Evolutionary conservation across 1,140 invertebrate species (phyloP).

Genomic region (Aphis craccivora): DNA sequence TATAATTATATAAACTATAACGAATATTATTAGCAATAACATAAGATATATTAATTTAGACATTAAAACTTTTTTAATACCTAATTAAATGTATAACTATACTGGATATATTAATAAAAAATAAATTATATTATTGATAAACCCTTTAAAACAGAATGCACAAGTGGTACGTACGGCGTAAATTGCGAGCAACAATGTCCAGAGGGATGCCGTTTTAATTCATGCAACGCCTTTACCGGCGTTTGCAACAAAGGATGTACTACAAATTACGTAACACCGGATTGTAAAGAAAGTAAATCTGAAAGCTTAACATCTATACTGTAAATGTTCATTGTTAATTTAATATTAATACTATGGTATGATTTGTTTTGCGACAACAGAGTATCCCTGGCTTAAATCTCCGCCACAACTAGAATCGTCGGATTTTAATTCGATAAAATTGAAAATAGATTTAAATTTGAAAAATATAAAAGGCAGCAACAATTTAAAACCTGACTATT

Average conservation of each 20-base stretch:
- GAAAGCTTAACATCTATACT: neutral
- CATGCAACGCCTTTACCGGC: neutral
- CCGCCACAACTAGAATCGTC: neutral
- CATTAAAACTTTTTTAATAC: too few species aligned
- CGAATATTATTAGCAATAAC: too few species aligned
- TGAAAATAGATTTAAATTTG: neutral
- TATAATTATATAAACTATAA: too few species aligned
- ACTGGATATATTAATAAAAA: too few species aligned
- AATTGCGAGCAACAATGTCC: neutral
- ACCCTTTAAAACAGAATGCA: neutral
- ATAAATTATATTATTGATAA: neutral
- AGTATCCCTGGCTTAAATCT: neutral
- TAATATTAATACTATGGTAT: neutral
- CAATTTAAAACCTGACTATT: neutral
- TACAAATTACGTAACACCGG: neutral
- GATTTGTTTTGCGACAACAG: neutral
- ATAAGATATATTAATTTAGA: too few species aligned
- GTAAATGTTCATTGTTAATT: neutral
- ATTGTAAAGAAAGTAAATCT: conserved; percentile 17
- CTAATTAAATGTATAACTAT: too few species aligned
- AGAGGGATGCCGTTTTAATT: neutral
- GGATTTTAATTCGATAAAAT: neutral
- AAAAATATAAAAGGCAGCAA: neutral
- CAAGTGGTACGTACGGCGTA: neutral
- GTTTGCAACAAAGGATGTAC: neutral